These are phyloP conservation scores for Pipistrellus kuhlii DNA, from an alignment of 2,797 vertebrate species.

Conservation along the genomic window DNA sequence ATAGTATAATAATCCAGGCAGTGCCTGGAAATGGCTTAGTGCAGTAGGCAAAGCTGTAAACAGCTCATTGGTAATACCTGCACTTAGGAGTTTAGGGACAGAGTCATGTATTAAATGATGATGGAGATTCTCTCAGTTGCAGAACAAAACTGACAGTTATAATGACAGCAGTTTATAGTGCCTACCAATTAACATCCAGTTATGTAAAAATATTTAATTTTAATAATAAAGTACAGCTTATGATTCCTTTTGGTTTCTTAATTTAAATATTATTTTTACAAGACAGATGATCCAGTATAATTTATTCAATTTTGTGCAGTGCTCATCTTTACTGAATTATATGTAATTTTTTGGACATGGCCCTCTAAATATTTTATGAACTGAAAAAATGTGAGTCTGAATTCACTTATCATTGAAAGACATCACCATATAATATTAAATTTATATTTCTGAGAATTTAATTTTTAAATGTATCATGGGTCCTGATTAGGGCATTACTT, in stretches of 20 bases:
- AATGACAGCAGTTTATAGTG: constrained; percentile 25
- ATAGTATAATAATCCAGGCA: neutral
- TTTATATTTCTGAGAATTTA: constrained; percentile 63
- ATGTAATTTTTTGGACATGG: constrained; percentile 79
- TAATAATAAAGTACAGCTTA: constrained; percentile 66
- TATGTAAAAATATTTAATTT: constrained; percentile 67
- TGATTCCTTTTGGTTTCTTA: constrained; percentile 56
- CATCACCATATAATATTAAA: constrained; percentile 68
- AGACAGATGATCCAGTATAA: constrained; percentile 70
- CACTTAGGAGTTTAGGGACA: neutral
- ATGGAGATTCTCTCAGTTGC: neutral
- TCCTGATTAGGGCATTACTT: constrained; percentile 47
- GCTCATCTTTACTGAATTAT: constrained; percentile 79
- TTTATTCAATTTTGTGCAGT: constrained; percentile 72
- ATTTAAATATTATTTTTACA: constrained; percentile 79
- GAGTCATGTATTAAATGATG: neutral
- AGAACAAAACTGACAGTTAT: constrained; percentile 54
- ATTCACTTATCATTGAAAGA: constrained; percentile 76
- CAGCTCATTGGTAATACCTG: neutral
- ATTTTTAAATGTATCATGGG: constrained; percentile 35
- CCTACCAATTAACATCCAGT: constrained; percentile 58
- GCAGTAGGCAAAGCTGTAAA: constrained; percentile 17
- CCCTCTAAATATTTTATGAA: constrained; percentile 86
- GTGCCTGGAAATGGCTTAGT: neutral
- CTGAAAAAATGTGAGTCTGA: constrained; percentile 74